These are phyloP conservation scores for Batillaria attramentaria DNA, from an alignment of 1,140 invertebrate species.

Conservation along the genomic window DNA sequence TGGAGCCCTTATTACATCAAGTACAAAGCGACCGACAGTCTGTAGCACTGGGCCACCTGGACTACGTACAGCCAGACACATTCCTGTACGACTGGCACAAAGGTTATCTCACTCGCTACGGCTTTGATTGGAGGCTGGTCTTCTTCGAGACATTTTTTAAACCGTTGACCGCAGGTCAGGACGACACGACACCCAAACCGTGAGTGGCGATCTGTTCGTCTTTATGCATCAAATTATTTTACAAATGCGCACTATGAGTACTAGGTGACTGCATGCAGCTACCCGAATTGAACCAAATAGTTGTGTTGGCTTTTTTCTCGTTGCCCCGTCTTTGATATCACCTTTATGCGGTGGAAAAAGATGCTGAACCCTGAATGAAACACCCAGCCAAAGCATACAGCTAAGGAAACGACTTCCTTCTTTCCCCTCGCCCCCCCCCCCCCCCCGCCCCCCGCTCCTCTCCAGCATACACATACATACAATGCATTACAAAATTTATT, in stretches of 20 bases:
- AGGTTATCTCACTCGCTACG: constrained; percentile 58
- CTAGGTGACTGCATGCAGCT: too few species aligned
- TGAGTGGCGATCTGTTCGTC: too few species aligned
- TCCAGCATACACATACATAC: background rate
- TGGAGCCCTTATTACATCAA: constrained; percentile 89
- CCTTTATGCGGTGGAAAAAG: too few species aligned
- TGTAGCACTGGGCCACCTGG: constrained; percentile 58
- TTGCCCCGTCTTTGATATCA: too few species aligned
- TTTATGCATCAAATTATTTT: too few species aligned
- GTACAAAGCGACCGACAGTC: constrained; percentile 91
- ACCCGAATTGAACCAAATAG: too few species aligned
- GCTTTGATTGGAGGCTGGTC: constrained; percentile 60
- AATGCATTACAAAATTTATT: background rate
- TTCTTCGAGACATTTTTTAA: constrained; percentile 64
- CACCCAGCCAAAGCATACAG: too few species aligned
- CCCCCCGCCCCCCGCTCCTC: background rate
- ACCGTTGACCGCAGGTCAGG: constrained; percentile 41
- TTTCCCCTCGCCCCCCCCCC: background rate
- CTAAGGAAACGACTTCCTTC: background rate
- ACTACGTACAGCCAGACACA: constrained; percentile 54
- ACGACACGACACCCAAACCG: constrained; percentile 30
- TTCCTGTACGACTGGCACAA: constrained; percentile 52
- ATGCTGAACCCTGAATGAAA: too few species aligned
- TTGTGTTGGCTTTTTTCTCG: too few species aligned
- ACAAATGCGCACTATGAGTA: too few species aligned